A percentile compares a stretch with the other conserved stretches of the same genome.
Evolutionary conservation across 2,113 vertebrate species (phyloP).

Genomic region (Neodon shergylaensis): DNA sequence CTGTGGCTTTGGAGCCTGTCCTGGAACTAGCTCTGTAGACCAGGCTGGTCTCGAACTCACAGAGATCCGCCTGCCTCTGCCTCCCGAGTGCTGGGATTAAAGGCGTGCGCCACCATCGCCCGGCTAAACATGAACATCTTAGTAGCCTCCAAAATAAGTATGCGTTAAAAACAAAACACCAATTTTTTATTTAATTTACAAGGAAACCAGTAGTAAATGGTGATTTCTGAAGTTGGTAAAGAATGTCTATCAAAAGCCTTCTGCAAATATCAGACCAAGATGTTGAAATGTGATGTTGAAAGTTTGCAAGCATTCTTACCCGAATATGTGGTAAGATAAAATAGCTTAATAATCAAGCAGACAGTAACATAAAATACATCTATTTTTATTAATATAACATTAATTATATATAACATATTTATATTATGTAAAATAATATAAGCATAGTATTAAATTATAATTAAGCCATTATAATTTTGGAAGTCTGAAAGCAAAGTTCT

Average conservation of each 20-base stretch:
- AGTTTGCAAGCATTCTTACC: conserved; percentile 8
- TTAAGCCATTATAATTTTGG: neutral
- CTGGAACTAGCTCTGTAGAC: too few relatives aligned
- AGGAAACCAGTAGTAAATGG: conserved; percentile 7
- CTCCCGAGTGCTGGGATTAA: too few relatives aligned
- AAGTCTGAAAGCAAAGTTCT: conserved; percentile 27
- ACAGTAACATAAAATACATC: conserved; percentile 27
- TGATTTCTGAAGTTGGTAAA: conserved; percentile 40
- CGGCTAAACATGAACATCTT: neutral
- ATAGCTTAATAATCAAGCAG: conserved; percentile 7
- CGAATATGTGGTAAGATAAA: neutral
- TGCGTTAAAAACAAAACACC: conserved; percentile 44
- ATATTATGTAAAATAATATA: too few relatives aligned
- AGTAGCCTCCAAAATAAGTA: conserved; percentile 28
- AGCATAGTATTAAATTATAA: too few relatives aligned
- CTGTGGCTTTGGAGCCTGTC: too few relatives aligned
- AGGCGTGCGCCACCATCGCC: too few relatives aligned
- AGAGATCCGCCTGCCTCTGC: too few relatives aligned
- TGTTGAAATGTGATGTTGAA: conserved; percentile 2
- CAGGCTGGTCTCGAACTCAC: too few relatives aligned
- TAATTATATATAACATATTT: too few relatives aligned
- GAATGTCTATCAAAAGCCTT: neutral
- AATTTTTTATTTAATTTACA: conserved; percentile 44
- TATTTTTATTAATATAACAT: too few relatives aligned
- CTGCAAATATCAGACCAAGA: conserved; percentile 22